These are phyloP conservation scores for Amphipyra berbera DNA, from an alignment of 2,888 invertebrate species.

Conservation along the genomic window DNA sequence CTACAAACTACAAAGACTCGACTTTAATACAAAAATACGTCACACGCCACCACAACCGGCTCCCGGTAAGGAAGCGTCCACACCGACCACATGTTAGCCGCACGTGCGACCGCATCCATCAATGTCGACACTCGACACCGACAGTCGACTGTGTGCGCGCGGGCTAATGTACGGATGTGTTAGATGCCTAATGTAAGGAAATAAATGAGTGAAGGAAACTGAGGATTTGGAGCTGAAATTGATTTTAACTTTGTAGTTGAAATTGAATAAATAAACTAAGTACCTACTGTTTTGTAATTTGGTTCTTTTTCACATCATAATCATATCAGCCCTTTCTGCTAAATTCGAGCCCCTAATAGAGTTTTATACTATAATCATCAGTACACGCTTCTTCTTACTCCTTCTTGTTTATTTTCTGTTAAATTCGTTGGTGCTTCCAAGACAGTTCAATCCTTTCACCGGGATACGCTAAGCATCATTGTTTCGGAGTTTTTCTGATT, in stretches of 20 bases:
- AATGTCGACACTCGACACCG: constrained; percentile 40
- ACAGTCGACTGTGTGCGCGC: constrained; percentile 5
- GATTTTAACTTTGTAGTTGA: background rate
- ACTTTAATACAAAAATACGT: constrained; percentile 23
- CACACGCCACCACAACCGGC: constrained; percentile 6
- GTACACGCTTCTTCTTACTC: too few species aligned
- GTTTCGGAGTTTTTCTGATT: too few species aligned
- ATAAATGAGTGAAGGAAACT: constrained; percentile 19
- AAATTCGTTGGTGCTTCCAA: too few species aligned
- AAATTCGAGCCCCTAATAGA: too few species aligned
- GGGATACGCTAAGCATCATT: too few species aligned
- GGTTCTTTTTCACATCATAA: too few species aligned
- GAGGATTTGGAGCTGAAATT: background rate
- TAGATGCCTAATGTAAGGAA: constrained; percentile 8
- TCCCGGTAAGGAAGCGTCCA: constrained; percentile 5
- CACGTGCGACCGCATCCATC: constrained; percentile 50
- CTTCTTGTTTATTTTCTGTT: too few species aligned
- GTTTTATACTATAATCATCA: too few species aligned
- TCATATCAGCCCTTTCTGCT: too few species aligned
- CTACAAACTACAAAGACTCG: constrained; percentile 5
- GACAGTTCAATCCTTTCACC: too few species aligned
- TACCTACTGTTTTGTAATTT: too few species aligned
- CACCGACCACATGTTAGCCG: background rate
- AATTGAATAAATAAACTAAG: too few species aligned
- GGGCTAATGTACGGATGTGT: constrained; percentile 48